A percentile compares a stretch with the other conserved stretches of the same genome.
These are phyloP conservation scores for Alexandromys fortis DNA, from an alignment of 2,113 vertebrate genomes.

Conservation along the genomic window DNA sequence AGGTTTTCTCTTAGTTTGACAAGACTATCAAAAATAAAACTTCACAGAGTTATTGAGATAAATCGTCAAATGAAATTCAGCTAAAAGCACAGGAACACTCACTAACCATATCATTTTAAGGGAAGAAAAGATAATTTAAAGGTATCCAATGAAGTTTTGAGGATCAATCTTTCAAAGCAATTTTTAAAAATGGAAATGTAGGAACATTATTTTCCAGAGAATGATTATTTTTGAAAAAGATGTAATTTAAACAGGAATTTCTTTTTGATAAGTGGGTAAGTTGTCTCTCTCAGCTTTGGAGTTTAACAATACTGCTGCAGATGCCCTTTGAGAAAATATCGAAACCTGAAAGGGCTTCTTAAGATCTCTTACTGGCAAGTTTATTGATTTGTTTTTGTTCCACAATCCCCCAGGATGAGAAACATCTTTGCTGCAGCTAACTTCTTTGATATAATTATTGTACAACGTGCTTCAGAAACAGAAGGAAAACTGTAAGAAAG, in stretches of 20 bases:
- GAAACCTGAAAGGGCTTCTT: background rate
- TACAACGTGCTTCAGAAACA: background rate
- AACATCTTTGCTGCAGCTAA: background rate
- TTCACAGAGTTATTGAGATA: conserved; percentile 8
- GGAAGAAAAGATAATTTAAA: background rate
- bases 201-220: conserved; percentile 25
- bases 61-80: conserved; percentile 36
- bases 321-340: conserved; percentile 9
- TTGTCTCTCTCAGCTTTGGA: conserved; percentile 37
- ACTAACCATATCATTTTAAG: conserved; percentile 6
- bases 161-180: conserved; percentile 24
- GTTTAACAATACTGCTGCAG: conserved; percentile 53
- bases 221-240: conserved; percentile 53
- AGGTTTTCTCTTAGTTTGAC: conserved; percentile 26
- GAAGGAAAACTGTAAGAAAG: background rate
- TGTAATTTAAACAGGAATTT: conserved; percentile 56
- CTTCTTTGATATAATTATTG: conserved; percentile 8
- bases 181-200: conserved; percentile 56
- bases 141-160: conserved; percentile 11
- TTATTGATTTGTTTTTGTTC: conserved; percentile 31
- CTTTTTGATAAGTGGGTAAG: conserved; percentile 54
- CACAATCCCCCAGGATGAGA: background rate
- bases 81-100: conserved; percentile 4
- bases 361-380: background rate
- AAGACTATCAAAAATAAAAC: conserved; percentile 48